Base-by-base conservation (phyloP, 2,888 invertebrate genomes). In the Junonia oenone region DNA sequence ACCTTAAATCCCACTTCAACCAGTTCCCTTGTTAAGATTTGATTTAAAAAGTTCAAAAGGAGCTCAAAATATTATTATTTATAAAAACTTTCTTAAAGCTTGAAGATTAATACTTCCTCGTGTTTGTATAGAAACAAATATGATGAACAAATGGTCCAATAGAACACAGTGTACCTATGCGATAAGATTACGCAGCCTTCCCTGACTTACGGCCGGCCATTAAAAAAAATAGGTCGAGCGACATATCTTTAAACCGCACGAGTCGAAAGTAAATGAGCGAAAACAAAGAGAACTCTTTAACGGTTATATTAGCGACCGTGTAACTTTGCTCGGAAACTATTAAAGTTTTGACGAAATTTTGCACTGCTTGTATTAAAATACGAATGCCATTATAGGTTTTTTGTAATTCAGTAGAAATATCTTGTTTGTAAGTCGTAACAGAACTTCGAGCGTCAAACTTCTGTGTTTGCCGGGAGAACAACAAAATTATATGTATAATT, bases 141-240 rank as follows among this genome's bases (percentile, higher is more conserved):
- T 29, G 5, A 26, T n/a, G n/a, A 53, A 53, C 47, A 53, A 53
- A 53, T 40, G 40, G 15, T 15, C 29, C 33, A n/a, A 48, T 43
- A 43, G 22, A 48, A 54, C 46, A 19, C 31, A 40, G 47, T 40
- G n/a, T n/a, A n/a, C n/a, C 31, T 43, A 17, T 31, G 19, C 37
- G 47, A 54, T 48, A 54, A 48, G 40, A 48, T 54, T 33, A 48
- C 43, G 47, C 47, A 40, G 40, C 33, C 19, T 40, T 22, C 22
- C 33, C 47, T 43, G 33, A 35, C 26, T 29, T 31, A 46, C 29
- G 46, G 46, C 15, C 46, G 46, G 46, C 46, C 46, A 46, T 46
- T 46, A 46, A 46, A 31, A 46, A n/a, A 46, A 46, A 31, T 46
- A 46, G 46, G 46, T 46, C 46, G 46, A 31, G 46, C 17, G 29